Evolutionary conservation across 2,888 invertebrate species (phyloP).

Genomic region (Eilema griseolum): DNA sequence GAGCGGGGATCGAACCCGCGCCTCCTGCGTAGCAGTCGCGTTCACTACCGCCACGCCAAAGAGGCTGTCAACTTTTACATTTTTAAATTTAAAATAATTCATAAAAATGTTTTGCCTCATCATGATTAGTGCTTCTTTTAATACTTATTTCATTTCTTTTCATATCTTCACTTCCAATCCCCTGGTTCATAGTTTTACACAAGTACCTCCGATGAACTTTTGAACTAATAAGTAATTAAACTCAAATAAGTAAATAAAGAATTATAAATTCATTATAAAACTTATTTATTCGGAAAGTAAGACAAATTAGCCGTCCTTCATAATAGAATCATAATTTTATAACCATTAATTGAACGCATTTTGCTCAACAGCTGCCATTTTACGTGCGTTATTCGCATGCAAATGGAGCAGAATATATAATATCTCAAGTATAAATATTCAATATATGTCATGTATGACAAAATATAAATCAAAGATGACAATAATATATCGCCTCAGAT

Average conservation of each 20-base stretch:
- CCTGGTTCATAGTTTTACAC: background rate
- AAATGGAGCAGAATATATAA: conserved; percentile 44
- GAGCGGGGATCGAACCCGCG: too few species aligned
- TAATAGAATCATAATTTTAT: conserved; percentile 29
- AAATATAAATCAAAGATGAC: conserved; percentile 40
- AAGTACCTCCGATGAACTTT: background rate
- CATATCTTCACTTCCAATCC: background rate
- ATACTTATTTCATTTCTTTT: too few species aligned
- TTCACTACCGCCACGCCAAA: too few species aligned
- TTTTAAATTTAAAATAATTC: too few species aligned
- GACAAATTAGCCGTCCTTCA: conserved; percentile 18
- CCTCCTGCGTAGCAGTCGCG: too few species aligned
- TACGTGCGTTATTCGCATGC: conserved; percentile 37
- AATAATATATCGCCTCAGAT: conserved; percentile 12
- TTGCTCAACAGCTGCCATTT: conserved; percentile 31
- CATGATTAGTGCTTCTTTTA: too few species aligned
- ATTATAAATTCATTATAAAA: conserved; percentile 7
- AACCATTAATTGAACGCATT: conserved; percentile 22
- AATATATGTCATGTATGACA: conserved; percentile 32
- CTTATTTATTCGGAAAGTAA: background rate
- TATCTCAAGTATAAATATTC: conserved; percentile 38
- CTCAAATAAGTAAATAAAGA: conserved; percentile 12
- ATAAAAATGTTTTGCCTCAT: too few species aligned
- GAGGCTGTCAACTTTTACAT: too few species aligned
- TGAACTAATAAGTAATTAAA: background rate